Base-by-base conservation (phyloP, 2,888 invertebrate species). In the Polietes domitor region DNA sequence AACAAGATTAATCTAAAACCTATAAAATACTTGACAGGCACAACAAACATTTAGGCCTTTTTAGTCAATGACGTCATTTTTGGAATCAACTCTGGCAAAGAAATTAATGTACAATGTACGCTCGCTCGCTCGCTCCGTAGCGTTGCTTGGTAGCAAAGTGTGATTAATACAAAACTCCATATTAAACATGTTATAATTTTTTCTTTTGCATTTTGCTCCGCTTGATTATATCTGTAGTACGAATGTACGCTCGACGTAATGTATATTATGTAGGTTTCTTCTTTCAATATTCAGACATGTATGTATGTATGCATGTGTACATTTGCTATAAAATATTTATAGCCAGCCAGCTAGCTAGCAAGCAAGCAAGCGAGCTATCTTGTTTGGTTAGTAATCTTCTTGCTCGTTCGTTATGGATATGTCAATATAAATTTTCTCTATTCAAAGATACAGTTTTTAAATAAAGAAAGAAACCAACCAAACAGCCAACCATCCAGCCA, bases 291-390 rank as follows among this genome's bases (percentile, higher is more conserved):
- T n/a, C n/a, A n/a, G n/a, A 43, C 24, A 4, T 55, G 5, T 55
- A 21, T 55, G 50, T 19, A 9, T 53, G 2, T 19, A 55, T 10
- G 21, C 9, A 24, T 21, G 5, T 21, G 24, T 61, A 32, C 17
- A 32, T 61, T 61, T 32, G 61, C 26, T 61, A 61, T 68, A 41
- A 68, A 21, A 68, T 68, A 68, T 68, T 68, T 68, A 68, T 68
- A 68, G 68, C 68, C 12, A 12, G 68, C 65, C 21, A n/a, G 61
- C n/a, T n/a, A n/a, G n/a, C n/a, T n/a, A n/a, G n/a, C n/a, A n/a
- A n/a, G n/a, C n/a, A n/a, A n/a, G 10, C 37, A 7, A 37, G 37
- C 24, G 12, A 32, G 32, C 28, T 68, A 68, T 68, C 68, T 24
- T 43, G 43, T 43, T 43, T 21, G 68, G 28, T 43, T 41, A 68